Percentiles rank a stretch among this genome's conserved stretches.
Conservation (phyloP, 2,888 invertebrate species). For the Antitype chi region DNA sequence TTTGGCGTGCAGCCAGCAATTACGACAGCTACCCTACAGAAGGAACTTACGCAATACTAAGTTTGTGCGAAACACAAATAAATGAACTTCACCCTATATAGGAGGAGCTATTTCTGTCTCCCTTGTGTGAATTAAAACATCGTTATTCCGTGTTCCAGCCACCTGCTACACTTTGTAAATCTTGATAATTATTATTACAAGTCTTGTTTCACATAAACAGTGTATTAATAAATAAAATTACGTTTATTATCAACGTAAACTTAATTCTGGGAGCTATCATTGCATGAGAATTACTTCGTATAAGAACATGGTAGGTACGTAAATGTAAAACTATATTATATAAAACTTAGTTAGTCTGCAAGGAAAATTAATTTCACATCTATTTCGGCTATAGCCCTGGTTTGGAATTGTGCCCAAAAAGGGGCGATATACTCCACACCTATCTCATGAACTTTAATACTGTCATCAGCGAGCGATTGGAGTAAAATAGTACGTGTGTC, state of each 20-base stretch:
- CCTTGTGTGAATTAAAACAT: constrained; percentile 58
- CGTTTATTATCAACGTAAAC: not conserved
- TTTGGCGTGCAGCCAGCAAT: constrained; percentile 64
- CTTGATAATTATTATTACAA: constrained; percentile 57
- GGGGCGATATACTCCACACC: constrained; percentile 41
- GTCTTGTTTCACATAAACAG: constrained; percentile 29
- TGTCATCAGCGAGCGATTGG: constrained; percentile 28
- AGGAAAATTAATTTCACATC: constrained; percentile 44
- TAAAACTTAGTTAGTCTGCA: not conserved
- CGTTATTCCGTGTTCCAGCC: constrained; percentile 55
- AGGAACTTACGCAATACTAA: constrained; percentile 53
- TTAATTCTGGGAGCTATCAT: constrained; percentile 7
- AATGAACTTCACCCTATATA: constrained; percentile 51
- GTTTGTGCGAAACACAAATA: constrained; percentile 55
- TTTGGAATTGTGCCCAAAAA: constrained; percentile 51
- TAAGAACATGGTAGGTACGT: not conserved
- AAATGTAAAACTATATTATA: constrained; percentile 8
- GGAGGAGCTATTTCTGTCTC: constrained; percentile 43
- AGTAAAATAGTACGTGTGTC: constrained; percentile 8
- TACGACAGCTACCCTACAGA: constrained; percentile 40
- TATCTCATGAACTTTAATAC: constrained; percentile 48
- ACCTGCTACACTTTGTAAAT: constrained; percentile 63
- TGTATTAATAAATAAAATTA: constrained; percentile 38
- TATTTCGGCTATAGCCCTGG: constrained; percentile 15
- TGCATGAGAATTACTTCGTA: not conserved